Conservation (phyloP, 2,113 vertebrate genomes). For the Pluvianellus socialis region DNA sequence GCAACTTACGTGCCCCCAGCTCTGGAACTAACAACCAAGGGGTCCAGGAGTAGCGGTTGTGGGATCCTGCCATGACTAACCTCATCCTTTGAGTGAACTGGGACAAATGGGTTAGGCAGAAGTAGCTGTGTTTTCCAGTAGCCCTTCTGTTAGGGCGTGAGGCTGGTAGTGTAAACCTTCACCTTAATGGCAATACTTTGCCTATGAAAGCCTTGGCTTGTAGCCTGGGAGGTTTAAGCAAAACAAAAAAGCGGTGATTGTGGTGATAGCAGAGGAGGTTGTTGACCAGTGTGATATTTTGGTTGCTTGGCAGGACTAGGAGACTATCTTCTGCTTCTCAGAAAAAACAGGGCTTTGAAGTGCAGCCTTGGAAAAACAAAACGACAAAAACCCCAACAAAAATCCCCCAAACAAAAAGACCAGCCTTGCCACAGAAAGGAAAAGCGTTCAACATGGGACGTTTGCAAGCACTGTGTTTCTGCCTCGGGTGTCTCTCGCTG, state of each 20-base stretch:
- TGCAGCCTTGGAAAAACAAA: neutral
- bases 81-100: neutral
- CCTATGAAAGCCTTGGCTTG: neutral
- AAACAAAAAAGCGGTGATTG: neutral
- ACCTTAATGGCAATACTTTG: neutral
- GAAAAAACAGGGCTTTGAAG: neutral
- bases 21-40: neutral
- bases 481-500: neutral
- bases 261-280: neutral
- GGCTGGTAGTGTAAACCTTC: neutral
- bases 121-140: neutral
- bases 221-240: neutral
- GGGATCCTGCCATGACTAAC: neutral
- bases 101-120: neutral
- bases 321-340: neutral
- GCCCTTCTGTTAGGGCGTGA: neutral
- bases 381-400: neutral
- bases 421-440: neutral
- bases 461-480: neutral
- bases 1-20: neutral
- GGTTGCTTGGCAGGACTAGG: neutral
- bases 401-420: neutral
- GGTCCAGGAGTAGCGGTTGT: neutral
- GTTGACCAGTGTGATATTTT: neutral
- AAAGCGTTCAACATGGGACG: neutral